Base-by-base conservation (phyloP, 1,140 invertebrate genomes). In the Teleogryllus occipitalis region DNA sequence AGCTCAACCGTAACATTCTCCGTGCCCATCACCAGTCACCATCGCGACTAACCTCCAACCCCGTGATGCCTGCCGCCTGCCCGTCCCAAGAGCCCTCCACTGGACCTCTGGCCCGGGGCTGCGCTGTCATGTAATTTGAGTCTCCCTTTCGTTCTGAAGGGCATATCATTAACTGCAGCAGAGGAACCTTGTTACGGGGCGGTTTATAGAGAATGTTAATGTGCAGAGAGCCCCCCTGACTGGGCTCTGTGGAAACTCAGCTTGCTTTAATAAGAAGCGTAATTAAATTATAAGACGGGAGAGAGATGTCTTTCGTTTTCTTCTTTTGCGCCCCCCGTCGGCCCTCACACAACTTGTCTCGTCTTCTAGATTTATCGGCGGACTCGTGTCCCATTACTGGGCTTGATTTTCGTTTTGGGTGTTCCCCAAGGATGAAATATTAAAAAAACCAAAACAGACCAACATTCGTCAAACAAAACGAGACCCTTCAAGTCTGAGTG, bases 201-300 rank as follows among this genome's bases (percentile, higher is more conserved):
- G 54, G 54, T 65, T 65, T 65, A 65, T 65, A 65, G 54, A 18
- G 54, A 65, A 65, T 65, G 54, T 65, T 65, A 65, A 65, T 65
- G 54, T 65, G 54, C 18, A 10, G 54, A 10, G 54, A 14, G 18
- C 54, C 54, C 54, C 54, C 18, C 18, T 18, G 10, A 65, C 54
- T 65, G 10, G 27, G 27, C 54, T 65, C 54, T 65, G 10, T 18
- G 54, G 54, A 14, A 65, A 10, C 54, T 39, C 27, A 39, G 27
- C 27, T 39, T 39, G 27, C 54, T 65, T 65, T 65, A 65, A 65
- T 65, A 65, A 65, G 18, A 18, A 65, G 10, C 54, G 10, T 65
- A 65, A 65, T 14, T 65, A 14, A 65, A 65, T 65, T 65, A 65
- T 65, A 65, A 65, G 18, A 10, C 18, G 54, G 54, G 18, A 14